phyloP scores from a whole-genome alignment of 2,113 vertebrate species.

The Syngnathus scovelli region DNA sequence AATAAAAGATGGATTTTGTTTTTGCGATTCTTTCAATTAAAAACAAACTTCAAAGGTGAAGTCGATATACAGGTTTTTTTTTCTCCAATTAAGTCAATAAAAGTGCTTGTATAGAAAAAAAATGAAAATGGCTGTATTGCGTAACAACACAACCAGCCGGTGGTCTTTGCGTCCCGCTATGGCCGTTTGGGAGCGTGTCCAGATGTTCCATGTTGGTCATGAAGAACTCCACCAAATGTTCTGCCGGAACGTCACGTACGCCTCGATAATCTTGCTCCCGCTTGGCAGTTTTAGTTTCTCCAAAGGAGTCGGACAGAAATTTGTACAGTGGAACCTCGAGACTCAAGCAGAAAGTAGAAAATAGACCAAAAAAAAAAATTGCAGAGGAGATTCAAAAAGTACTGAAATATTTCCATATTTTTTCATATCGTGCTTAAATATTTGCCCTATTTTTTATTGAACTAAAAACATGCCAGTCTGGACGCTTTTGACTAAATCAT shows the following conservation, averaged over 20 bases:
- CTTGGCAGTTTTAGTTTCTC: background rate
- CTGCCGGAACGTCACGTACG: background rate
- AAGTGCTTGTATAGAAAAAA: background rate
- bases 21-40: slow-evolving; percentile 19
- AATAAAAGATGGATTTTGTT: slow-evolving; percentile 47
- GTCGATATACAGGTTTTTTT: slow-evolving; percentile 12
- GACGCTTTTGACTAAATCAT: background rate
- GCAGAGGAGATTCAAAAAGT: too few relatives aligned
- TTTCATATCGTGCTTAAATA: too few relatives aligned
- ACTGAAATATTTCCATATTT: too few relatives aligned
- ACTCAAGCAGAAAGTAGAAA: too few relatives aligned
- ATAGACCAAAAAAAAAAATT: too few relatives aligned
- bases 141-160: background rate
- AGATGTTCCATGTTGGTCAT: background rate
- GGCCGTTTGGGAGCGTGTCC: background rate
- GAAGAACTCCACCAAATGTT: background rate
- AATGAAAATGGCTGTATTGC: background rate
- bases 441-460: too few relatives aligned
- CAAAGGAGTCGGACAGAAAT: background rate
- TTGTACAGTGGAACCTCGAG: background rate
- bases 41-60: slow-evolving; percentile 34
- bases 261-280: background rate
- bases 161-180: background rate
- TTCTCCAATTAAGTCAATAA: background rate
- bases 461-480: background rate